These are phyloP conservation scores for Megathymus violae DNA, from an alignment of 1,140 invertebrate species.

Conservation along the genomic window DNA sequence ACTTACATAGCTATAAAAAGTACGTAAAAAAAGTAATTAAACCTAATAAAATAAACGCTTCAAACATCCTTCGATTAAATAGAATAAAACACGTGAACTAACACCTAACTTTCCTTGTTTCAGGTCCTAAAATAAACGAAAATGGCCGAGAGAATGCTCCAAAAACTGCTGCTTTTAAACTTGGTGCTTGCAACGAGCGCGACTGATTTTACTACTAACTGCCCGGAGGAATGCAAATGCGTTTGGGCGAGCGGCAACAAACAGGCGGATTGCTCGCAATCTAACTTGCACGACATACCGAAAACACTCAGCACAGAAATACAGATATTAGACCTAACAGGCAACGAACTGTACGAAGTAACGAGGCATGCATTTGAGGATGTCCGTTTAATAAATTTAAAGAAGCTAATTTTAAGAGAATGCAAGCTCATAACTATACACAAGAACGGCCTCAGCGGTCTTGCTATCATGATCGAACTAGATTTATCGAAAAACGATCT, in stretches of 20 bases:
- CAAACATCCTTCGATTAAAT: background rate
- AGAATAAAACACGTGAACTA: slow-evolving; percentile 8
- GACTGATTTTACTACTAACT: slow-evolving; percentile 76
- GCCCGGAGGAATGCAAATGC: slow-evolving; percentile 87
- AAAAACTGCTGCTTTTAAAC: slow-evolving; percentile 47
- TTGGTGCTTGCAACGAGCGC: slow-evolving; percentile 47
- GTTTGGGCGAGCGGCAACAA: slow-evolving; percentile 92
- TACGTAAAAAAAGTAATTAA: too few relatives aligned
- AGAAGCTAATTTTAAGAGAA: slow-evolving; percentile 90
- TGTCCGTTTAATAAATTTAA: slow-evolving; percentile 90
- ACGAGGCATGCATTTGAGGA: slow-evolving; percentile 87
- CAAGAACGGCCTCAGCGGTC: slow-evolving; percentile 88
- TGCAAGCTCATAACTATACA: slow-evolving; percentile 89
- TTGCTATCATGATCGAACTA: slow-evolving; percentile 92
- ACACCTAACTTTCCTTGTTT: slow-evolving; percentile 57
- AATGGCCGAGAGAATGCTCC: slow-evolving; percentile 56
- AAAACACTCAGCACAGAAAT: slow-evolving; percentile 88
- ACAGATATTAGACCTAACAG: slow-evolving; percentile 90
- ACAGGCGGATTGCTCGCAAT: slow-evolving; percentile 90
- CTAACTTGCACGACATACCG: slow-evolving; percentile 87
- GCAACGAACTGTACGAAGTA: slow-evolving; percentile 88
- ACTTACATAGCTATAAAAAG: too few relatives aligned
- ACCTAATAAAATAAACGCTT: background rate
- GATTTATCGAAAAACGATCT: slow-evolving; percentile 92
- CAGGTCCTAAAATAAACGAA: slow-evolving; percentile 55